Evolutionary conservation across 1,140 invertebrate species (phyloP).

Genomic region (Lanistes nyassanus): DNA sequence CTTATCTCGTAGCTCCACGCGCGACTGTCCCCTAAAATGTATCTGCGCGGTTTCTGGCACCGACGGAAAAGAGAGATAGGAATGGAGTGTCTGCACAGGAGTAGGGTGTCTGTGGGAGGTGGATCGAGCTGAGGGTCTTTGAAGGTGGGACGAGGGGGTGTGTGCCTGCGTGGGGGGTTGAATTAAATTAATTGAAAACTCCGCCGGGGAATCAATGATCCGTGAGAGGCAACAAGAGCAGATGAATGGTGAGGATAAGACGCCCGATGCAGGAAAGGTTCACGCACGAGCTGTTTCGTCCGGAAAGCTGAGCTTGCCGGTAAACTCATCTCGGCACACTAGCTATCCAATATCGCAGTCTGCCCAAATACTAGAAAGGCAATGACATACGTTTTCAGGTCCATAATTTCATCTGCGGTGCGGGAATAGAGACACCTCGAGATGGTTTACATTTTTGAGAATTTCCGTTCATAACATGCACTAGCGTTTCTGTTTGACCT

Average conservation of each 20-base stretch:
- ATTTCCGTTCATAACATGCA: background rate
- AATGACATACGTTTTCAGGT: background rate
- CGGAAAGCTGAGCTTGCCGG: background rate
- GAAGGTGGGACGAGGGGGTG: background rate
- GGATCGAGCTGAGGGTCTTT: background rate
- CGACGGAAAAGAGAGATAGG: background rate
- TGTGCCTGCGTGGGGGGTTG: background rate
- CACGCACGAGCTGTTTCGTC: background rate
- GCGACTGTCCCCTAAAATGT: background rate
- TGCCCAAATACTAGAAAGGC: too few species aligned
- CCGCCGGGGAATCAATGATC: background rate
- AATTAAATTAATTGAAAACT: background rate
- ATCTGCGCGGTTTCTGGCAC: background rate
- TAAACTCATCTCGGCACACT: background rate
- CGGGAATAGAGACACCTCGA: background rate
- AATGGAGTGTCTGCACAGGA: background rate
- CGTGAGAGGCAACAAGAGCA: background rate
- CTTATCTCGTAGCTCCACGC: too few species aligned
- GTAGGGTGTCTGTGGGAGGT: background rate
- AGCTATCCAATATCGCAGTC: background rate
- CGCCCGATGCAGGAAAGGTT: background rate
- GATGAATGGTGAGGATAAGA: background rate
- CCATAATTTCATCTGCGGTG: background rate
- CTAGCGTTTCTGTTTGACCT: background rate
- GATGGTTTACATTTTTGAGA: background rate